phyloP scores from a whole-genome alignment of 1,140 invertebrate genomes.

The Drosophila murphyi region DNA sequence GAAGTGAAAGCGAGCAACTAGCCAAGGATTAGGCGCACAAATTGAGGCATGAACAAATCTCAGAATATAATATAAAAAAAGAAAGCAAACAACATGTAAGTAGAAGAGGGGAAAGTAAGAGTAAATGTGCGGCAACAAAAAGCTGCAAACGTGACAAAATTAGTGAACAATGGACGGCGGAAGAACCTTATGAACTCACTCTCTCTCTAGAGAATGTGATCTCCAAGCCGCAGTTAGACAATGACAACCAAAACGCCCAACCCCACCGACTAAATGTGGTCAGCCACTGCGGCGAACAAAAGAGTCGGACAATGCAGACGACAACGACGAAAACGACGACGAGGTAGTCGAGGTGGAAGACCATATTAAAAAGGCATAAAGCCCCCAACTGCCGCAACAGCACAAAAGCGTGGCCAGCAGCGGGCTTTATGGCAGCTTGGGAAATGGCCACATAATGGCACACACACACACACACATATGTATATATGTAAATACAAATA shows the following conservation, averaged over 20 bases:
- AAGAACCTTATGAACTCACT: slow-evolving; percentile 71
- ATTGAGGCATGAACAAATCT: slow-evolving; percentile 58
- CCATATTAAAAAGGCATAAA: slow-evolving; percentile 57
- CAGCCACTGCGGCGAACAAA: slow-evolving; percentile 71
- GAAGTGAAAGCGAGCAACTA: slow-evolving; percentile 29
- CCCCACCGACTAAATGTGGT: slow-evolving; percentile 71
- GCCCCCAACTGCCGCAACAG: slow-evolving; percentile 17
- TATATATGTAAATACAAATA: slow-evolving; percentile 2
- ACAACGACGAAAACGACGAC: slow-evolving; percentile 13
- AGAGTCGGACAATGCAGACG: slow-evolving; percentile 58
- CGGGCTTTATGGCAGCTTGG: slow-evolving; percentile 41
- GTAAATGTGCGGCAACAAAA: slow-evolving; percentile 62
- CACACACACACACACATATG: slow-evolving; percentile 24
- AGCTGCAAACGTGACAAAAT: slow-evolving; percentile 83
- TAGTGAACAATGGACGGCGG: slow-evolving; percentile 75
- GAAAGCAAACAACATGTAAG: slow-evolving; percentile 27
- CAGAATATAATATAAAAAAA: slow-evolving; percentile 41
- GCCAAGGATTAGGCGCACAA: slow-evolving; percentile 30
- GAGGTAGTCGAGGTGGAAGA: slow-evolving; percentile 53
- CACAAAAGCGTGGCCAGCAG: slow-evolving; percentile 34
- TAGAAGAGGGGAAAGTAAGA: slow-evolving; percentile 30
- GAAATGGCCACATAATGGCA: slow-evolving; percentile 49
- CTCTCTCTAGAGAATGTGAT: slow-evolving; percentile 52
- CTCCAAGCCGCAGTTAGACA: slow-evolving; percentile 50
- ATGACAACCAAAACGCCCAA: slow-evolving; percentile 44